Evolutionary conservation across 1,140 invertebrate species (phyloP).

Genomic region (Platyscapa corneri): DNA sequence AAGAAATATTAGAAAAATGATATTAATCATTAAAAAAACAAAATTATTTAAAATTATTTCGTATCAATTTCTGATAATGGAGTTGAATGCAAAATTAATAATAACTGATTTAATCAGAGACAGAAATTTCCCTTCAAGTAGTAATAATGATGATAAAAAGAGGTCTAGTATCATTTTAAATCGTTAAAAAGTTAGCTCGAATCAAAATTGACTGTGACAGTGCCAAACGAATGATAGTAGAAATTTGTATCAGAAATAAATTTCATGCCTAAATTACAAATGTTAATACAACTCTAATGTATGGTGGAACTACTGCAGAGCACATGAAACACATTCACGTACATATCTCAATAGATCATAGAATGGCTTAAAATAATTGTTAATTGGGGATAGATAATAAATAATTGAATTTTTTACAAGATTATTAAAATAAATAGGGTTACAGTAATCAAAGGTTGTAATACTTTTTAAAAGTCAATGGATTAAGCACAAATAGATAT

Average conservation of each 20-base stretch:
- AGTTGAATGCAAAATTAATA: too few relatives aligned
- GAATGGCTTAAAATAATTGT: not conserved
- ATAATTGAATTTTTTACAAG: not conserved
- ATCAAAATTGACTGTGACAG: too few relatives aligned
- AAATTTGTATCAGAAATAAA: not conserved
- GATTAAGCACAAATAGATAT: too few relatives aligned
- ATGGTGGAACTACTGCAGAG: not conserved
- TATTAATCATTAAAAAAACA: too few relatives aligned
- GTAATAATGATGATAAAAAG: not conserved
- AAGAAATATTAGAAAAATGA: not conserved
- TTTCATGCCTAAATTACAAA: not conserved
- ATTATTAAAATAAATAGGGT: not conserved
- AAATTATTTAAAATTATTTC: too few relatives aligned
- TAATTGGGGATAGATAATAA: not conserved
- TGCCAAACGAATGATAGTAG: not conserved
- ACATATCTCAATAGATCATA: not conserved
- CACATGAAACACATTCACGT: not conserved
- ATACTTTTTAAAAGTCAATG: not conserved
- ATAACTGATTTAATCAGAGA: not conserved
- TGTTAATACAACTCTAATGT: not conserved
- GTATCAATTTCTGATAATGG: too few relatives aligned
- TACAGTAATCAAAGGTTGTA: not conserved
- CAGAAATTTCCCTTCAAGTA: not conserved
- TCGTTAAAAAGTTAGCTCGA: not conserved
- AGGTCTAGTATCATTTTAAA: not conserved